phyloP scores from a whole-genome alignment of 2,888 invertebrate genomes.

The Scrobipalpa costella region DNA sequence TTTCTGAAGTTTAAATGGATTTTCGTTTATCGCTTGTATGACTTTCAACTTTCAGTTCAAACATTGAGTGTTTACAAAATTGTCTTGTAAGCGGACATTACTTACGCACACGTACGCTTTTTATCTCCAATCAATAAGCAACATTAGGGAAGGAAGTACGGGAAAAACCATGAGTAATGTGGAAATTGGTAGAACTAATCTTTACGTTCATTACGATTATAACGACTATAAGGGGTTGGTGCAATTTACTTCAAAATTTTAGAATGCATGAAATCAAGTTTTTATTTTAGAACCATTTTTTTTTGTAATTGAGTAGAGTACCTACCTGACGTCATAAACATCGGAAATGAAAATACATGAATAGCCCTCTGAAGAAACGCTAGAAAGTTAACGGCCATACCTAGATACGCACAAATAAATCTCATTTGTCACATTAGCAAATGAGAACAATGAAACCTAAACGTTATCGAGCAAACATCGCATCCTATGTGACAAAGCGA shows the following conservation, averaged over 20 bases:
- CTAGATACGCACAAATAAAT: not conserved
- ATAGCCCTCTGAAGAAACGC: not conserved
- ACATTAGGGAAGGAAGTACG: slow-evolving; percentile 54
- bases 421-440: not conserved
- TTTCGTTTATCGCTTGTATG: not conserved
- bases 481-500: not conserved
- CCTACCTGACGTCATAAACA: too few relatives aligned
- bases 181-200: not conserved
- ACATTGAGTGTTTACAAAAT: too few relatives aligned
- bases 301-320: too few relatives aligned
- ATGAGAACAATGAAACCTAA: slow-evolving; percentile 11
- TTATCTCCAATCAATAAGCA: slow-evolving; percentile 53
- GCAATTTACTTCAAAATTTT: slow-evolving; percentile 2
- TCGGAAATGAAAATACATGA: too few relatives aligned
- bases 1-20: not conserved
- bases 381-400: too few relatives aligned
- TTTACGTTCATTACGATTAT: not conserved
- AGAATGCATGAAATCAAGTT: not conserved
- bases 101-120: too few relatives aligned
- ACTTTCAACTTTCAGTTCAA: not conserved
- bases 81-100: too few relatives aligned
- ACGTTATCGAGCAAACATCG: slow-evolving; percentile 11
- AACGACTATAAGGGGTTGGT: not conserved
- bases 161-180: slow-evolving; percentile 39
- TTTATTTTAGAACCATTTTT: not conserved